Evolutionary conservation across 2,888 invertebrate genomes (phyloP), one percentile per base, ranked within the genome.

Genomic region (Hirtodrosophila duncani): DNA sequence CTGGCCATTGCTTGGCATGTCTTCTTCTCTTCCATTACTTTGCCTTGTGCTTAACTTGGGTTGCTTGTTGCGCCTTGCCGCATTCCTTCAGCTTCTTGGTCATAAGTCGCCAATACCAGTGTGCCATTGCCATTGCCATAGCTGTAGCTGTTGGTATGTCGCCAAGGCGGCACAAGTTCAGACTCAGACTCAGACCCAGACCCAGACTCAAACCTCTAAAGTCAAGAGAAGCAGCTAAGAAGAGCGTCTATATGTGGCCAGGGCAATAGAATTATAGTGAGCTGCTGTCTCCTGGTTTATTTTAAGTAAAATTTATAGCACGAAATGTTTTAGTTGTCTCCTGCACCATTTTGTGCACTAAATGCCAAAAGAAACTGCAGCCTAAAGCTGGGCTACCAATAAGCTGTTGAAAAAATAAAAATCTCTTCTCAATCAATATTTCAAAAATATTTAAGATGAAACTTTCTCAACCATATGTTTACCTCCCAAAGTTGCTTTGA

Each of bases 251-350:
- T 20, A 7, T 20, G 37, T 14, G 24, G 34, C 52, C 50, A 53
- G 34, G 41, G 61, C 66, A 80, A 63, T 63, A 70, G 77, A 75
- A 72, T 79, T 79, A 68, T 77, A 52, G 56, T 50, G 48, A 59
- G 65, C 53, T 57, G 51, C 46, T 39, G 69, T 57, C 66, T 55
- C 52, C 61, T 48, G 60, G 66, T 61, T 72, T 74, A 61, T 68
- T 71, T 66, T 71, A 63, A 68, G 63, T 60, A 41, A 30, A 72
- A 80, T 72, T 77, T 72, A 74, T 74, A 55, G 41, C 56, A 46
- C 45, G 48, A 41, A 56, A 45, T 39, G 42, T 6, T 13, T 3
- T 1, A 14, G 17, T n/a, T n/a, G n/a, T n/a, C n/a, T n/a, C n/a
- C n/a, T n/a, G n/a, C n/a, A n/a, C n/a, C 14, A 30, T 16, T 30